Percentiles rank a stretch among this genome's conserved stretches.
Evolutionary conservation across 1,140 invertebrate species (phyloP).

Genomic region (Apocrypta bakeri): DNA sequence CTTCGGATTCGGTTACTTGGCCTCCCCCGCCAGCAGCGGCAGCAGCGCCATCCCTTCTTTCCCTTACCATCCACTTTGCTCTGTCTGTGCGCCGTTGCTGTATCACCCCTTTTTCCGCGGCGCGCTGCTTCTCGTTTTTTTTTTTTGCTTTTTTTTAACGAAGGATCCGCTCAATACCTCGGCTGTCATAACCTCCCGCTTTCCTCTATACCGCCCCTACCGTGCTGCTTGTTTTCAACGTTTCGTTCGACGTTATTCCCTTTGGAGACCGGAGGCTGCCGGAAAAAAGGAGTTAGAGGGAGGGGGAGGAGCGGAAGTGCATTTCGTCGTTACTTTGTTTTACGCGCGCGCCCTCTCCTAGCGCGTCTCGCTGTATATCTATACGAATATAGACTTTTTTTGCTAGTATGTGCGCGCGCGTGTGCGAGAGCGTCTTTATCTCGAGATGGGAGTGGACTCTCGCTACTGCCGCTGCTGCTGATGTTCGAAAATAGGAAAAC

Average conservation of each 20-base stretch:
- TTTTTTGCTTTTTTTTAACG: conserved; percentile 67
- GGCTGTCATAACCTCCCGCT: conserved; percentile 72
- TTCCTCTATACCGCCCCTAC: not conserved
- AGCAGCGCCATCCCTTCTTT: conserved; percentile 33
- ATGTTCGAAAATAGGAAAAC: too few species aligned
- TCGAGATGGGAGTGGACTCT: too few species aligned
- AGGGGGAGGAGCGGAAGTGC: conserved; percentile 59
- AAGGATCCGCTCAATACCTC: conserved; percentile 74
- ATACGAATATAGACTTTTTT: too few species aligned
- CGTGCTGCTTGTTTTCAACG: conserved; percentile 65
- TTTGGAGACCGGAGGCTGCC: conserved; percentile 57
- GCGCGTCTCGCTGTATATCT: conserved; percentile 44
- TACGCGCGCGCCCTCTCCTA: conserved; percentile 56
- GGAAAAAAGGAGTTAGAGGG: conserved; percentile 2
- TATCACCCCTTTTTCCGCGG: conserved; percentile 55
- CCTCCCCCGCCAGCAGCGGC: conserved; percentile 57
- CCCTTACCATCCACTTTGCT: conserved; percentile 40
- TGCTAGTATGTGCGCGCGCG: too few species aligned
- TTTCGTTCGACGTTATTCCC: conserved; percentile 72
- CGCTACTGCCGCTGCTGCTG: too few species aligned
- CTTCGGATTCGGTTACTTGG: conserved; percentile 73
- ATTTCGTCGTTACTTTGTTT: conserved; percentile 75
- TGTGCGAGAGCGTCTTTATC: too few species aligned
- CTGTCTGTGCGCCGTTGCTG: conserved; percentile 20
- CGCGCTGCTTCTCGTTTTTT: conserved; percentile 50